phyloP scores from a whole-genome alignment of 2,888 invertebrate genomes.

The Chymomyza procnemis region DNA sequence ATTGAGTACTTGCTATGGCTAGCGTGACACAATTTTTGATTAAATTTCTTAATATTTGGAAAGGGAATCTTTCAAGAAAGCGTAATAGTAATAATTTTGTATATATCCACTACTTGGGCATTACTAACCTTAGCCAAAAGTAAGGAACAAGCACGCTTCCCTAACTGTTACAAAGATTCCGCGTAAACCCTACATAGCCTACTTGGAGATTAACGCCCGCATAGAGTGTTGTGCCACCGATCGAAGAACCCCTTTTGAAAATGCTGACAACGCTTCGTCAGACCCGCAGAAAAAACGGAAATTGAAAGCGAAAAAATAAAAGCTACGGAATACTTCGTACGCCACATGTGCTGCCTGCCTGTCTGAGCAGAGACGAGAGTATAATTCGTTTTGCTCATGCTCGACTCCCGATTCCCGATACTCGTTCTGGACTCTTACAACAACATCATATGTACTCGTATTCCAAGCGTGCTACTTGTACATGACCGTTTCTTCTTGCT shows the following conservation, averaged over 20 bases:
- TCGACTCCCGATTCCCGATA: not conserved
- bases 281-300: slow-evolving; percentile 53
- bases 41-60: too few relatives aligned
- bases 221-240: not conserved
- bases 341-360: not conserved
- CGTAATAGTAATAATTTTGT: too few relatives aligned
- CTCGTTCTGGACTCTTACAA: too few relatives aligned
- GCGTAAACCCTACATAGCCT: not conserved
- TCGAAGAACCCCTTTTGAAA: slow-evolving; percentile 38
- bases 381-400: slow-evolving; percentile 27
- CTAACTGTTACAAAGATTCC: not conserved
- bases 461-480: too few relatives aligned
- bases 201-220: not conserved
- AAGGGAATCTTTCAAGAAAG: too few relatives aligned
- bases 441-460: too few relatives aligned
- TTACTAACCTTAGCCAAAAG: too few relatives aligned
- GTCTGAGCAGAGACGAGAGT: not conserved
- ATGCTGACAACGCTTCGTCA: slow-evolving; percentile 8
- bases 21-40: too few relatives aligned
- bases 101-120: too few relatives aligned
- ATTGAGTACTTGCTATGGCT: too few relatives aligned
- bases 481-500: not conserved
- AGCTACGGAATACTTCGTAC: slow-evolving; percentile 16
- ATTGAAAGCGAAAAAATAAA: slow-evolving; percentile 50
- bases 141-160: too few relatives aligned